phyloP scores from a whole-genome alignment of 2,113 vertebrate species.

The Lepisosteus oculatus region DNA sequence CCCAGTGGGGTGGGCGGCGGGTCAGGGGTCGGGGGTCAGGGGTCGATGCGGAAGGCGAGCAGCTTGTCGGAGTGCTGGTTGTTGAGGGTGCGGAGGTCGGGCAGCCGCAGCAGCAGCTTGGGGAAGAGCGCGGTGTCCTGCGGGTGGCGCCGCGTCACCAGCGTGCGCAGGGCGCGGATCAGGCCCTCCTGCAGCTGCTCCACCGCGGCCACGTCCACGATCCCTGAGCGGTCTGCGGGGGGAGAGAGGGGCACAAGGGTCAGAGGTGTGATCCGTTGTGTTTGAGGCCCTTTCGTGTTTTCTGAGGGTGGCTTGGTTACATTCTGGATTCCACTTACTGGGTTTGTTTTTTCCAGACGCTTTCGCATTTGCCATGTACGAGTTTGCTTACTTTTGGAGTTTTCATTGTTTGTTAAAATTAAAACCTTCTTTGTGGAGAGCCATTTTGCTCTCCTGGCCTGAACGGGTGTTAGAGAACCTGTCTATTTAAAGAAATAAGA shows the following conservation, averaged over 20 bases:
- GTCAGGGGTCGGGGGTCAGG: conserved; percentile 35
- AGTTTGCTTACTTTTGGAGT: too few species aligned
- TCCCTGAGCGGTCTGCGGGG: conserved; percentile 60
- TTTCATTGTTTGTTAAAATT: too few species aligned
- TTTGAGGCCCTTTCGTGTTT: not conserved
- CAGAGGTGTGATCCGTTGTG: not conserved
- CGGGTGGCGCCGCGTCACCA: conserved; percentile 60
- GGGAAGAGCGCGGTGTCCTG: conserved; percentile 61
- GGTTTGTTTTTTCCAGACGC: too few species aligned
- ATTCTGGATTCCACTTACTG: too few species aligned
- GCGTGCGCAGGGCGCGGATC: conserved; percentile 60
- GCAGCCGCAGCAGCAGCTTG: conserved; percentile 67
- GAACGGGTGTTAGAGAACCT: too few species aligned
- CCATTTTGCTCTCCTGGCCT: too few species aligned
- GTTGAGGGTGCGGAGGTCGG: conserved; percentile 73
- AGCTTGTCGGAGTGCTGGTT: conserved; percentile 73
- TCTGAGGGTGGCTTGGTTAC: not conserved
- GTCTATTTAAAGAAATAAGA: too few species aligned
- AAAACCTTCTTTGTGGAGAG: too few species aligned
- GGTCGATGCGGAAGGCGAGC: conserved; percentile 69
- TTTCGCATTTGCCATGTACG: too few species aligned
- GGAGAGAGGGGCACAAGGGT: conserved; percentile 1
- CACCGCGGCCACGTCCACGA: conserved; percentile 58
- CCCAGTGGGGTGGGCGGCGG: not conserved
- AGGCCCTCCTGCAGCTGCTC: conserved; percentile 72